Percentiles rank a stretch among this genome's conserved stretches.
These are phyloP conservation scores for Tineola bisselliella DNA, from an alignment of 2,888 invertebrate species.

Conservation along the genomic window DNA sequence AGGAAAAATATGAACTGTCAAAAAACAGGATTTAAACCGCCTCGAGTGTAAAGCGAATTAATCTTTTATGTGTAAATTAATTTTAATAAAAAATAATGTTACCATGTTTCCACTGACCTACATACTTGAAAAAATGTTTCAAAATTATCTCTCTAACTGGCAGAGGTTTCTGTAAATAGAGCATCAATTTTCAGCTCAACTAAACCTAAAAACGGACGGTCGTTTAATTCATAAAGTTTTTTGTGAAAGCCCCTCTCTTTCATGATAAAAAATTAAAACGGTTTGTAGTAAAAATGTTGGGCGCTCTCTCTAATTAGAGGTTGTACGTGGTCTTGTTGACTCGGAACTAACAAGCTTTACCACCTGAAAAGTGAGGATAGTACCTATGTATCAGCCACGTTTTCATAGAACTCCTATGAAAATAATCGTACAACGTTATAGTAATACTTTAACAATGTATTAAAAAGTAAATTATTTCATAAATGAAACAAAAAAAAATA, in stretches of 20 bases:
- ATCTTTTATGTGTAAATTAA: too few relatives aligned
- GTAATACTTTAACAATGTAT: too few relatives aligned
- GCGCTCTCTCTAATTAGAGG: background rate
- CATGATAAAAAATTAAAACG: slow-evolving; percentile 7
- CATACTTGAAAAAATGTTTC: background rate
- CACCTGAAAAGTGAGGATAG: background rate
- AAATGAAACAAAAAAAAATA: too few relatives aligned
- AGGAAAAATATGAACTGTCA: too few relatives aligned
- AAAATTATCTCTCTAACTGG: background rate
- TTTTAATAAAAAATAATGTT: too few relatives aligned
- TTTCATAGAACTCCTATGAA: background rate
- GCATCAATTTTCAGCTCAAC: background rate
- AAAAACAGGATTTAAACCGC: too few relatives aligned
- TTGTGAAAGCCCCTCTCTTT: background rate
- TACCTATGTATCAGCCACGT: background rate
- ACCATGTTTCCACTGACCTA: too few relatives aligned
- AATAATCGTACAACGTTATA: too few relatives aligned
- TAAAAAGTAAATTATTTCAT: too few relatives aligned
- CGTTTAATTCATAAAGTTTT: slow-evolving; percentile 1
- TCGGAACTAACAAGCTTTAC: slow-evolving; percentile 9
- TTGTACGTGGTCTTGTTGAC: slow-evolving; percentile 1
- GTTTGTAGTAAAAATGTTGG: slow-evolving; percentile 7
- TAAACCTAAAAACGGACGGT: background rate
- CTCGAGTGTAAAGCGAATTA: too few relatives aligned
- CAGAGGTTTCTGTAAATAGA: background rate